Percentiles rank a stretch among this genome's conserved stretches.
Conservation (phyloP, 2,113 vertebrate species). For the Thunnus maccoyii region DNA sequence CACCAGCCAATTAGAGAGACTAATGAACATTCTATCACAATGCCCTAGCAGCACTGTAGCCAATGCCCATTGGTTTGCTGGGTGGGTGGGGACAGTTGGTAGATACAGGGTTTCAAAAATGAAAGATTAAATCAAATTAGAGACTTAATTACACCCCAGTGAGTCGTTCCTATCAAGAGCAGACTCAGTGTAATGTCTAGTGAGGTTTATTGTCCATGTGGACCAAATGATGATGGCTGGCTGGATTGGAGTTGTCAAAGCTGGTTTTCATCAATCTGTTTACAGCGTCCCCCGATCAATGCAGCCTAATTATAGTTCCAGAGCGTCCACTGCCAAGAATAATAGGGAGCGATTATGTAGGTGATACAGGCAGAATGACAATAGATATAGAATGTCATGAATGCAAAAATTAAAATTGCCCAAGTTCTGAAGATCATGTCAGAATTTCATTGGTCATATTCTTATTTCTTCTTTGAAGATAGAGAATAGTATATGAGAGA, state of each 20-base stretch:
- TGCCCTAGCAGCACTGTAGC: background rate
- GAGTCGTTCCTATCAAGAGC: constrained; percentile 24
- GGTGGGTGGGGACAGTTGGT: background rate
- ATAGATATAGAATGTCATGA: background rate
- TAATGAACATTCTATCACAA: constrained; percentile 59
- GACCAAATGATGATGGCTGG: constrained; percentile 30
- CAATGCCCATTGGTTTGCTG: background rate
- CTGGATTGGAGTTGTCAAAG: constrained; percentile 60
- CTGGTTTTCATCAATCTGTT: constrained; percentile 65
- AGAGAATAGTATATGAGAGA: background rate
- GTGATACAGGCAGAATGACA: constrained; percentile 25
- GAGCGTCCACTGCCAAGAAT: constrained; percentile 31
- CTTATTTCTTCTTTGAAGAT: background rate
- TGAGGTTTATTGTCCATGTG: constrained; percentile 45
- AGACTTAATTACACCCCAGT: constrained; percentile 59
- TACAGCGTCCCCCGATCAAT: constrained; percentile 44
- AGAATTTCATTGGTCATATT: background rate
- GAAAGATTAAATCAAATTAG: constrained; percentile 64
- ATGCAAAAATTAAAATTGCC: background rate
- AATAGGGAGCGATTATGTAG: constrained; percentile 52
- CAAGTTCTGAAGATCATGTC: background rate
- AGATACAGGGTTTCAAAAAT: constrained; percentile 31
- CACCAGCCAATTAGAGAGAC: constrained; percentile 62
- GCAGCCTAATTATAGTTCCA: constrained; percentile 56
- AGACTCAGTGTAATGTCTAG: constrained; percentile 39